phyloP scores from a whole-genome alignment of 2,797 vertebrate species.

The Arremon aurantiirostris region DNA sequence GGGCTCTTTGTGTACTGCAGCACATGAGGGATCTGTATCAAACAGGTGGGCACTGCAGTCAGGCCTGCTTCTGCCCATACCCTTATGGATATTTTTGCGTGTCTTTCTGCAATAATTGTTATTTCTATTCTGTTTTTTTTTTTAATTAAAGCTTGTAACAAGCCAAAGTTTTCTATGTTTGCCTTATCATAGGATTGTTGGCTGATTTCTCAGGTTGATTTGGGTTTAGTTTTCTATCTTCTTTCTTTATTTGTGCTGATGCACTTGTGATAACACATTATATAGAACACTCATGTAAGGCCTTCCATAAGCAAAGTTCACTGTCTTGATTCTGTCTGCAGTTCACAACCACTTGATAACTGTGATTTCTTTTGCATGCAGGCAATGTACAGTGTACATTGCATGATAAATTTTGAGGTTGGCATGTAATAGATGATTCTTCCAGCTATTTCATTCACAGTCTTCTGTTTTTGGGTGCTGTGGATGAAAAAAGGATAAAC shows the following conservation, averaged over 20 bases:
- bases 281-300: neutral
- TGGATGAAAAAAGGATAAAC: neutral
- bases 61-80: neutral
- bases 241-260: neutral
- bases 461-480: neutral
- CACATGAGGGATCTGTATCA: neutral
- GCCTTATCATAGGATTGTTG: neutral
- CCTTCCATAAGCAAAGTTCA: neutral
- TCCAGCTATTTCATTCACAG: neutral
- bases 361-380: neutral
- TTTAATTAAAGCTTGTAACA: neutral
- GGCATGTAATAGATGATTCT: neutral
- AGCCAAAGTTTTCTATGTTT: neutral
- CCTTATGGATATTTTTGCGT: neutral
- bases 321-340: neutral
- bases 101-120: neutral
- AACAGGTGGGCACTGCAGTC: neutral
- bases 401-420: neutral
- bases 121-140: neutral
- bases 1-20: neutral
- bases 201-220: neutral
- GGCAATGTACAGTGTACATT: neutral
- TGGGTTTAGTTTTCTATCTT: neutral
- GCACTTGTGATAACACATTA: neutral
- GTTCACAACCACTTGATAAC: neutral